phyloP scores from a whole-genome alignment of 1,140 invertebrate species.

The Papilio glaucus region DNA sequence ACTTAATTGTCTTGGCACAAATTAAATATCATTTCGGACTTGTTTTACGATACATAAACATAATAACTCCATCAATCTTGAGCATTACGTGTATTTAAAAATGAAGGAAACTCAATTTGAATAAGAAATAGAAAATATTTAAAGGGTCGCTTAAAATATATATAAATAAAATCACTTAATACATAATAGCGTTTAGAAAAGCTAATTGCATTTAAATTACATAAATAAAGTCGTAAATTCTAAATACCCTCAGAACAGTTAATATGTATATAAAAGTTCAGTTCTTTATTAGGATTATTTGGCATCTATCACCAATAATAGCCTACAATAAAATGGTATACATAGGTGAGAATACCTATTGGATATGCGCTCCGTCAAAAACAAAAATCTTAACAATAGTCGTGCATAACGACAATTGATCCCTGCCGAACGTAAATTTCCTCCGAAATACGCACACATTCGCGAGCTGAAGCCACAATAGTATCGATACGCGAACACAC shows the following conservation, averaged over 20 bases:
- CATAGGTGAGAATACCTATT: conserved; percentile 76
- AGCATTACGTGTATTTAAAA: conserved; percentile 40
- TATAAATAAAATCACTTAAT: conserved; percentile 41
- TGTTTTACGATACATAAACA: conserved; percentile 28
- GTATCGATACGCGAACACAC: conserved; percentile 41
- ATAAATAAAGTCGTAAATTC: conserved; percentile 77
- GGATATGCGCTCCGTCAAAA: conserved; percentile 72
- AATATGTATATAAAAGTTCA: conserved; percentile 84
- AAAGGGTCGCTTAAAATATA: conserved; percentile 42
- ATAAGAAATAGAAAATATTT: conserved; percentile 42
- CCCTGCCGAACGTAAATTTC: conserved; percentile 81
- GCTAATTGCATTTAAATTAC: conserved; percentile 65
- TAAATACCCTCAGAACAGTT: conserved; percentile 83
- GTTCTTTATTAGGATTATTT: conserved; percentile 84
- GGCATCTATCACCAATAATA: conserved; percentile 81
- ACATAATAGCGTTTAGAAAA: conserved; percentile 50
- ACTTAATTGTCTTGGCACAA: conserved; percentile 79
- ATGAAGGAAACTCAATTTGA: conserved; percentile 45
- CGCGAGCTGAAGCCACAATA: conserved; percentile 36
- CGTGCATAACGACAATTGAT: conserved; percentile 58
- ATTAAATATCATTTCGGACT: conserved; percentile 60
- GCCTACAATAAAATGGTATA: conserved; percentile 77
- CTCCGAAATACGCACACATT: conserved; percentile 68
- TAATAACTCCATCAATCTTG: conserved; percentile 42
- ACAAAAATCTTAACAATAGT: conserved; percentile 61